A percentile compares a stretch with the other conserved stretches of the same genome.
Evolutionary conservation across 2,888 invertebrate species (phyloP).

Genomic region (Bruchidius siliquastri): DNA sequence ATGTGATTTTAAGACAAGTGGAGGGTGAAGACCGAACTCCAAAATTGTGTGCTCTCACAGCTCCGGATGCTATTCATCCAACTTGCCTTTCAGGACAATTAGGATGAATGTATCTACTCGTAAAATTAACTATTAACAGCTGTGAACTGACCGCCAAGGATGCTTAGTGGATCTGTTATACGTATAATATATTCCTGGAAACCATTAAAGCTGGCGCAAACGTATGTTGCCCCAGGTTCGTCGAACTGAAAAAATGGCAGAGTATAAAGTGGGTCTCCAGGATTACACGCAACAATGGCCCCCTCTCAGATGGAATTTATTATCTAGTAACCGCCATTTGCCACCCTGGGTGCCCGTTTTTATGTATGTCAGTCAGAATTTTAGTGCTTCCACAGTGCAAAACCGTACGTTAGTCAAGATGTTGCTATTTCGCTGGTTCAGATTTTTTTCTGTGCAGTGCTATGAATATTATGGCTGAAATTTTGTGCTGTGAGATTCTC

Average conservation of each 20-base stretch:
- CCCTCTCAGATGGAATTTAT: not conserved
- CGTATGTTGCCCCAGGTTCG: not conserved
- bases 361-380: not conserved
- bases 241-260: not conserved
- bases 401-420: not conserved
- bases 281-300: not conserved
- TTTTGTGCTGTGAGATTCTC: not conserved
- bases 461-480: not conserved
- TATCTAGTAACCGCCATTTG: not conserved
- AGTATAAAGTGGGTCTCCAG: not conserved
- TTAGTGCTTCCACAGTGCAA: not conserved
- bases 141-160: no score
- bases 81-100: no score
- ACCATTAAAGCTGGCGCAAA: not conserved
- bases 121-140: not conserved
- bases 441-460: not conserved
- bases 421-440: not conserved
- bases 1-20: no score
- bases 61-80: no score
- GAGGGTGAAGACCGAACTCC: no score
- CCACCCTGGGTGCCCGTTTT: not conserved
- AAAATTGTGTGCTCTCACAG: no score
- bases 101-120: no score
- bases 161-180: no score
- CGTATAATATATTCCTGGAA: not conserved